Percentiles rank a stretch among this genome's conserved stretches.
These are phyloP conservation scores for Anarrhichthys ocellatus DNA, from an alignment of 2,113 vertebrate genomes.

Conservation along the genomic window DNA sequence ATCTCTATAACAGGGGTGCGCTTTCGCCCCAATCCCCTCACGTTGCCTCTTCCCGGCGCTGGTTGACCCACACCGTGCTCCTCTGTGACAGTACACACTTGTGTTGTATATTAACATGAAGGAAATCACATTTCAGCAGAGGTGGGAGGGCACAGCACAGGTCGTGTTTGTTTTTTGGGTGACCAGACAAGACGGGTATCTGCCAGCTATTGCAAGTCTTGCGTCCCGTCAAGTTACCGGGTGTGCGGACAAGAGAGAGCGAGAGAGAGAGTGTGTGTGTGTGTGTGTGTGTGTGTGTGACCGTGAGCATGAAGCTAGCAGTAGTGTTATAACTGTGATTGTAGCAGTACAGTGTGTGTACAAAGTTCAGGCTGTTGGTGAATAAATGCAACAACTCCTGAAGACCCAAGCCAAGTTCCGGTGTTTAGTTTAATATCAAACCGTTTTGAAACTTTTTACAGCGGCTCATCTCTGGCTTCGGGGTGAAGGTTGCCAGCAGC, in stretches of 20 bases:
- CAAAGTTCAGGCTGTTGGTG: neutral
- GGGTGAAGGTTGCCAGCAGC: neutral
- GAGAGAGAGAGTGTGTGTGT: too few species aligned
- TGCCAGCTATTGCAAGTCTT: too few species aligned
- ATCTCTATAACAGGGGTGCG: too few species aligned
- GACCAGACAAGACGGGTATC: too few species aligned
- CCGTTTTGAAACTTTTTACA: neutral
- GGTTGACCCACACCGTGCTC: neutral
- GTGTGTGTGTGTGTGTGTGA: too few species aligned
- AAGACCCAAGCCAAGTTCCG: neutral
- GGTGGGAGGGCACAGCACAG: neutral
- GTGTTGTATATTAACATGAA: neutral
- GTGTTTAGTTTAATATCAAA: neutral
- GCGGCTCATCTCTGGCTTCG: neutral
- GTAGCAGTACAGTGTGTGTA: too few species aligned
- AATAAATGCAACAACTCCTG: neutral
- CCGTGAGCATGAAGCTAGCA: too few species aligned
- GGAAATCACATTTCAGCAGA: neutral
- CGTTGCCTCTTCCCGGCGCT: too few species aligned
- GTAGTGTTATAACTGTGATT: too few species aligned
- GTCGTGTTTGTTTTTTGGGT: neutral
- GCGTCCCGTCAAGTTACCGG: too few species aligned
- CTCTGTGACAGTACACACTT: neutral
- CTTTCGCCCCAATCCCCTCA: neutral
- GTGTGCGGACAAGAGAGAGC: too few species aligned